Percentiles rank a stretch among this genome's conserved stretches.
These are phyloP conservation scores for Aspiorhynchus laticeps DNA, from an alignment of 2,113 vertebrate genomes.

Conservation along the genomic window DNA sequence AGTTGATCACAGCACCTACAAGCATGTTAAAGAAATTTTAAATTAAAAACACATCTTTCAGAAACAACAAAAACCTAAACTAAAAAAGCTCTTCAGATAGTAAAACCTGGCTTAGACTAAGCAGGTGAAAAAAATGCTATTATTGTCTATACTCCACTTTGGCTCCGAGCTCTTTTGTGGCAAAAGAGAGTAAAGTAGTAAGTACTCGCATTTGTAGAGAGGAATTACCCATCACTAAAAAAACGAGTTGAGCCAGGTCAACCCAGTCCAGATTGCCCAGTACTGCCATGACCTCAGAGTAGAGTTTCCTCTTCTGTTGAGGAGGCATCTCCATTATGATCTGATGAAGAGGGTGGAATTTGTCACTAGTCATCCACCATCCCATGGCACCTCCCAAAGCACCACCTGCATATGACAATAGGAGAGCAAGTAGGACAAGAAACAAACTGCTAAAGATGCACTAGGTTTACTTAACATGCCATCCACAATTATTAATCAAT, in stretches of 20 bases:
- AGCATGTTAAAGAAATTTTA: not conserved
- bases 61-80: not conserved
- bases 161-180: constrained; percentile 78
- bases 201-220: constrained; percentile 74
- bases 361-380: constrained; percentile 79
- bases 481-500: not conserved
- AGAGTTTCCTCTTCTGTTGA: constrained; percentile 76
- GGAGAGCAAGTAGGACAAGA: not conserved
- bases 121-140: not conserved
- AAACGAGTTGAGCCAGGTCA: constrained; percentile 75
- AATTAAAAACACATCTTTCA: not conserved
- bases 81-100: not conserved
- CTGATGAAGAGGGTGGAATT: constrained; percentile 83
- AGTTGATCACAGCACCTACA: not conserved
- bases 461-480: not conserved
- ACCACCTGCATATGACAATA: constrained; percentile 74
- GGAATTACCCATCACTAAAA: constrained; percentile 80
- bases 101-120: not conserved
- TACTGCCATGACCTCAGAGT: constrained; percentile 55
- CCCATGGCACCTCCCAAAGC: constrained; percentile 81
- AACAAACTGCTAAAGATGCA: not conserved
- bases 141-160: constrained; percentile 75
- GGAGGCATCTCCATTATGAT: constrained; percentile 84
- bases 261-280: constrained; percentile 78
- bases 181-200: constrained; percentile 72